A percentile compares a stretch with the other conserved stretches of the same genome.
Conservation (phyloP, 2,797 vertebrate genomes). For the Gastrophryne carolinensis region DNA sequence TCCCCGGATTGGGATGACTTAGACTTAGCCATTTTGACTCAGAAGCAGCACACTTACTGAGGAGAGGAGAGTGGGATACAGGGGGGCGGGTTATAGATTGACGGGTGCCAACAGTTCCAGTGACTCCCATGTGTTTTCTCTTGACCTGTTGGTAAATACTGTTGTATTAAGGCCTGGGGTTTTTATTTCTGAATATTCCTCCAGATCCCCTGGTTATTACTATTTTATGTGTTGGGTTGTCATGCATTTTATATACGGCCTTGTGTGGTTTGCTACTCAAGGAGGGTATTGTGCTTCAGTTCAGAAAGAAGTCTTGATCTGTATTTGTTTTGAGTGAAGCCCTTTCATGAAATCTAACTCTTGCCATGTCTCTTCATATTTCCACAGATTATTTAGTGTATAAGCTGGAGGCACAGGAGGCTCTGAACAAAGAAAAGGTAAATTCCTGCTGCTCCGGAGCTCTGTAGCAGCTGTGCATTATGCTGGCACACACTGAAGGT, state of each 20-base stretch:
- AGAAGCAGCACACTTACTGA: too few species aligned
- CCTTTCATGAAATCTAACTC: not conserved
- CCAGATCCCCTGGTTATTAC: constrained; percentile 25
- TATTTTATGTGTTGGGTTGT: not conserved
- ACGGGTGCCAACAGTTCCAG: too few species aligned
- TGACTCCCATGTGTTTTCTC: too few species aligned
- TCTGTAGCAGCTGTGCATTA: not conserved
- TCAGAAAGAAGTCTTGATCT: not conserved
- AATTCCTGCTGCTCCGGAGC: not conserved
- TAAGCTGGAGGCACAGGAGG: constrained; percentile 71
- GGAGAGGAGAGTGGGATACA: too few species aligned
- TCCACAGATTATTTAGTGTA: constrained; percentile 69
- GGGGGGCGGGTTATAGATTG: too few species aligned
- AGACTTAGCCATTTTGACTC: too few species aligned
- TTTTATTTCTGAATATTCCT: too few species aligned
- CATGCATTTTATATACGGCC: not conserved
- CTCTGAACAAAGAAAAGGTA: constrained; percentile 74
- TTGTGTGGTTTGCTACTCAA: not conserved
- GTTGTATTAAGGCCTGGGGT: too few species aligned
- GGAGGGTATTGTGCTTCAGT: not conserved
- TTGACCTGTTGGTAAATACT: too few species aligned
- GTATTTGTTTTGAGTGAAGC: not conserved
- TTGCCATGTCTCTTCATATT: not conserved
- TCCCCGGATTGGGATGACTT: too few species aligned
- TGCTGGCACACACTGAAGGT: not conserved